Percentiles rank a stretch among this genome's conserved stretches.
These are phyloP conservation scores for Echiichthys vipera DNA, from an alignment of 2,797 vertebrate species.

Conservation along the genomic window DNA sequence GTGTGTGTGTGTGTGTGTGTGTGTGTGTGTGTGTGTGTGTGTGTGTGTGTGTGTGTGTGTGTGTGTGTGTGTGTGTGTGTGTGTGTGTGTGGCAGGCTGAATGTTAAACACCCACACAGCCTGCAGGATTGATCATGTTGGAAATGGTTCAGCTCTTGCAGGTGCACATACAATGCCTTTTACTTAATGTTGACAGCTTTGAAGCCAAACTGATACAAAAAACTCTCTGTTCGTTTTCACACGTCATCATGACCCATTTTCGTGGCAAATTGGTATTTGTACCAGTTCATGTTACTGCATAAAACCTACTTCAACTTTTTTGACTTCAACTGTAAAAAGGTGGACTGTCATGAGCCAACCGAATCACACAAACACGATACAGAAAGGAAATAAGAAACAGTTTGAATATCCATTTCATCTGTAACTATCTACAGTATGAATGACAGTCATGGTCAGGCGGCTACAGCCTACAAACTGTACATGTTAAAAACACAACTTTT, in stretches of 20 bases:
- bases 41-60: conserved; percentile 25
- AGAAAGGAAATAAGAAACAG: too few relatives aligned
- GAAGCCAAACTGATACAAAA: conserved; percentile 25
- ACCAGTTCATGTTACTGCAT: background rate
- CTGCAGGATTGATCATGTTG: conserved; percentile 69
- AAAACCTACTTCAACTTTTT: too few relatives aligned
- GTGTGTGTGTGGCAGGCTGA: conserved; percentile 58
- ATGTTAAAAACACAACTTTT: too few relatives aligned
- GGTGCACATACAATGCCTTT: conserved; percentile 73
- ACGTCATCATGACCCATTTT: background rate
- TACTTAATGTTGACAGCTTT: conserved; percentile 31
- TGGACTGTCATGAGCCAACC: too few relatives aligned
- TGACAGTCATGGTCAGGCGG: too few relatives aligned
- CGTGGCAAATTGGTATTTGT: background rate
- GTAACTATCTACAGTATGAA: background rate
- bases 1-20: conserved; percentile 28
- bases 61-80: conserved; percentile 24
- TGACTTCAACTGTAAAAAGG: too few relatives aligned
- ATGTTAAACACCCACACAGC: conserved; percentile 77
- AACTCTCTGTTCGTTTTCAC: conserved; percentile 32
- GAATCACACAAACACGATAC: background rate
- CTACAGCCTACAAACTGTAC: background rate
- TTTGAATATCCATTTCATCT: too few relatives aligned
- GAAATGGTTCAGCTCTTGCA: conserved; percentile 79
- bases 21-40: conserved; percentile 38